Evolutionary conservation across 2,888 invertebrate species (phyloP).

Genomic region (Acrobasis repandana): DNA sequence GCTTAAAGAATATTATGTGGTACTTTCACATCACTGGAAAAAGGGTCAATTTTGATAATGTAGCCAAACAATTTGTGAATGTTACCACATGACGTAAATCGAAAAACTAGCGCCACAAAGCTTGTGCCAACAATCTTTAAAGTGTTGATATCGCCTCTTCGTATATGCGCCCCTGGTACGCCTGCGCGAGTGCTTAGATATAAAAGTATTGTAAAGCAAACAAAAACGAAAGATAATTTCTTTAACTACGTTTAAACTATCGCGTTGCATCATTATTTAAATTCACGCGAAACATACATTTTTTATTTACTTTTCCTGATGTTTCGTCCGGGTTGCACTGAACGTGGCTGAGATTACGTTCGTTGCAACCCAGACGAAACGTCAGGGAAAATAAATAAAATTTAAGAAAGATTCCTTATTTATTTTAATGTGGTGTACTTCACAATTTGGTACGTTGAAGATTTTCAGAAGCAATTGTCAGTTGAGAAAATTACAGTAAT

Average conservation of each 20-base stretch:
- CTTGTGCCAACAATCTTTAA: slow-evolving; percentile 37
- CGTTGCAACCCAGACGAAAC: no score
- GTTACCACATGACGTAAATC: neutral
- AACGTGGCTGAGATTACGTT: no score
- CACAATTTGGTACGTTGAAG: neutral
- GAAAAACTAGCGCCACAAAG: slow-evolving; percentile 22
- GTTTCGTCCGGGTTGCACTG: no score
- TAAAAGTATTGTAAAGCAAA: slow-evolving; percentile 1
- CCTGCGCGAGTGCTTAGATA: neutral
- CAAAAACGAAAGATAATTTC: neutral
- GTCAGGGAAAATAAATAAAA: no score
- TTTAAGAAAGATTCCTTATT: no score
- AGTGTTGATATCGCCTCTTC: slow-evolving; percentile 24
- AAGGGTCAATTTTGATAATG: no score
- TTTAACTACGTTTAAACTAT: no score
- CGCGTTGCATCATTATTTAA: no score
- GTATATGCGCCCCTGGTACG: slow-evolving; percentile 25
- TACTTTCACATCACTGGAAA: neutral
- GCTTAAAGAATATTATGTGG: neutral
- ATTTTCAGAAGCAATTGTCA: neutral
- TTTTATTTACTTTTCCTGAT: no score
- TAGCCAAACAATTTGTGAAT: no score
- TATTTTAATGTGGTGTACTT: neutral
- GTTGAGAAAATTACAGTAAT: neutral
- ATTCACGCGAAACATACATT: no score